Percentiles rank a stretch among this genome's conserved stretches.
Evolutionary conservation across 1,140 invertebrate species (phyloP).

Genomic region (Bilobella aurantiaca): DNA sequence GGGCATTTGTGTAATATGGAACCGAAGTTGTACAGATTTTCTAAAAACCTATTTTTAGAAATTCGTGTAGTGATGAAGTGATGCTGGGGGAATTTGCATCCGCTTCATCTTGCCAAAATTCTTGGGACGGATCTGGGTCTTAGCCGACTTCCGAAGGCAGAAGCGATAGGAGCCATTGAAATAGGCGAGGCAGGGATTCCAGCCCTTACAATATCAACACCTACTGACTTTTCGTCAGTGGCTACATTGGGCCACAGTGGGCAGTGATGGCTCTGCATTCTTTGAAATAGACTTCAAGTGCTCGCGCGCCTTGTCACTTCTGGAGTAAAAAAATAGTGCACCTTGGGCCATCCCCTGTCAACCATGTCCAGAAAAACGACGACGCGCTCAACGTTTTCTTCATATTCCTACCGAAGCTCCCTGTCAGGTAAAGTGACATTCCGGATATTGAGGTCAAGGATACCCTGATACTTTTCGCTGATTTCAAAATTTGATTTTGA

Average conservation of each 20-base stretch:
- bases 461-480: background rate
- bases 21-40: no score
- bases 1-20: no score
- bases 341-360: no score
- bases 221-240: background rate
- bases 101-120: conserved; percentile 5
- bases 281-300: no score
- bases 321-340: no score
- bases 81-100: background rate
- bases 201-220: background rate
- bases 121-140: conserved; percentile 1
- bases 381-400: background rate
- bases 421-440: background rate
- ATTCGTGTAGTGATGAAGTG: background rate
- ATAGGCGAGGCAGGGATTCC: background rate
- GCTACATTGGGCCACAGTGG: background rate
- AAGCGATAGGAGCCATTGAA: background rate
- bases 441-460: background rate
- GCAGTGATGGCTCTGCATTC: no score
- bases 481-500: no score
- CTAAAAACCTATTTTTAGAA: background rate
- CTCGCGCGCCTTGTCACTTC: no score
- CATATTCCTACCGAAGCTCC: background rate
- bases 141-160: background rate
- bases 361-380: background rate